These are phyloP conservation scores for Siphlonurus alternatus DNA, from an alignment of 2,888 invertebrate genomes.

Conservation along the genomic window DNA sequence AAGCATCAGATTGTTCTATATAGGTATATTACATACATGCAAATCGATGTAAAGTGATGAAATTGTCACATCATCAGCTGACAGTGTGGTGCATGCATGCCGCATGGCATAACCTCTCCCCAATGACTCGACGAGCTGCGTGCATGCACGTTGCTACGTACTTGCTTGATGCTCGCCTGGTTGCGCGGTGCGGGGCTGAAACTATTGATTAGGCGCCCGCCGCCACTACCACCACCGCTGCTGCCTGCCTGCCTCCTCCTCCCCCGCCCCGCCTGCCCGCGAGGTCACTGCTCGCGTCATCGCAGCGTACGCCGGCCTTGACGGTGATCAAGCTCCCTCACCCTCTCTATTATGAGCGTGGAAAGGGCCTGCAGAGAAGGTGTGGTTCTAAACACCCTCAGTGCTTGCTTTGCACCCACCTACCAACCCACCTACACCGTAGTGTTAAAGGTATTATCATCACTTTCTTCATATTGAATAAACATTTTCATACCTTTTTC, in stretches of 20 bases:
- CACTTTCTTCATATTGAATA: no score
- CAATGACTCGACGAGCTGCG: not conserved
- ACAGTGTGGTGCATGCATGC: no score
- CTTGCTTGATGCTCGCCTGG: no score
- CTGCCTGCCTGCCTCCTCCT: not conserved
- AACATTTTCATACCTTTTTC: not conserved
- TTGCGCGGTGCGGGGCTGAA: not conserved
- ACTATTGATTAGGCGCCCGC: not conserved
- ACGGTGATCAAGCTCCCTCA: not conserved
- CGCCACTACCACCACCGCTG: not conserved
- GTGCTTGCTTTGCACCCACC: not conserved
- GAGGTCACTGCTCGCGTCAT: not conserved
- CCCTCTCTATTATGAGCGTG: not conserved
- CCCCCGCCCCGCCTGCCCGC: not conserved
- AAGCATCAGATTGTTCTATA: no score
- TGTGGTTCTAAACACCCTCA: not conserved
- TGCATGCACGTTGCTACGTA: no score
- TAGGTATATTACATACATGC: no score
- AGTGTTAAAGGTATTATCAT: no score
- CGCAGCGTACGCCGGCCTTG: not conserved
- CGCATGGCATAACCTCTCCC: no score
- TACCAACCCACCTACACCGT: not conserved
- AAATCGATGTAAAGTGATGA: no score
- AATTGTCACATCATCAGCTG: no score
- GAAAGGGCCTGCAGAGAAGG: not conserved